Conservation (phyloP, 2,113 vertebrate genomes). For the Embiotoca jacksoni region DNA sequence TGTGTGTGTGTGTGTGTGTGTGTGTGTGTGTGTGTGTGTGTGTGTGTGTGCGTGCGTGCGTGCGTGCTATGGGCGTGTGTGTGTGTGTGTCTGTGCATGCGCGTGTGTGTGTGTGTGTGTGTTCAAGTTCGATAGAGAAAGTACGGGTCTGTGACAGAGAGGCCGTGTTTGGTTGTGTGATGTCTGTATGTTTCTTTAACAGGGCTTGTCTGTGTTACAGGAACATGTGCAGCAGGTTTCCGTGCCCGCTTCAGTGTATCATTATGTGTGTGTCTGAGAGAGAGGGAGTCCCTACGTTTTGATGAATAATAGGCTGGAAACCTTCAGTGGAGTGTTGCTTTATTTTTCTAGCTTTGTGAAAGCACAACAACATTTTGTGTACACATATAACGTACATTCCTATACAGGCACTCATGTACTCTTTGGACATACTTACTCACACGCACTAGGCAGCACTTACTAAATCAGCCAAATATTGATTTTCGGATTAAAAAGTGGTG, state of each 20-base stretch:
- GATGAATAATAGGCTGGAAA: conserved; percentile 11
- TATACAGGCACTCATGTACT: not conserved
- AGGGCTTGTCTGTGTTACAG: not conserved
- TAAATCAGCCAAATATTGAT: too few species aligned
- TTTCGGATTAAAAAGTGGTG: too few species aligned
- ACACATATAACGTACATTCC: not conserved
- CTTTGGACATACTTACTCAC: too few species aligned
- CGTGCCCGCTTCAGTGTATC: not conserved
- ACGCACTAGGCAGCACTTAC: too few species aligned
- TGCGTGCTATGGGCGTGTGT: conserved; percentile 60
- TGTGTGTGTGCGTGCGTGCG: conserved; percentile 47
- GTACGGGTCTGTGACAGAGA: conserved; percentile 36
- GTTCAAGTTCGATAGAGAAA: conserved; percentile 39
- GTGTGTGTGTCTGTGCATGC: conserved; percentile 65
- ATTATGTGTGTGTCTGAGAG: conserved; percentile 1
- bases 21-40: conserved; percentile 55
- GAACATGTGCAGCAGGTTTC: not conserved
- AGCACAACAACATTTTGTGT: not conserved
- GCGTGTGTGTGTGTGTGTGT: conserved; percentile 33
- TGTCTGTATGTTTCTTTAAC: conserved; percentile 29
- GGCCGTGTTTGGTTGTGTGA: conserved; percentile 46
- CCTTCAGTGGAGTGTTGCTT: not conserved
- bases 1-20: conserved; percentile 69
- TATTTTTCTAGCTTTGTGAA: conserved; percentile 14
- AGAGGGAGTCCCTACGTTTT: conserved; percentile 16